Evolutionary conservation across 2,797 vertebrate species (phyloP).

Genomic region (Mus minutoides): DNA sequence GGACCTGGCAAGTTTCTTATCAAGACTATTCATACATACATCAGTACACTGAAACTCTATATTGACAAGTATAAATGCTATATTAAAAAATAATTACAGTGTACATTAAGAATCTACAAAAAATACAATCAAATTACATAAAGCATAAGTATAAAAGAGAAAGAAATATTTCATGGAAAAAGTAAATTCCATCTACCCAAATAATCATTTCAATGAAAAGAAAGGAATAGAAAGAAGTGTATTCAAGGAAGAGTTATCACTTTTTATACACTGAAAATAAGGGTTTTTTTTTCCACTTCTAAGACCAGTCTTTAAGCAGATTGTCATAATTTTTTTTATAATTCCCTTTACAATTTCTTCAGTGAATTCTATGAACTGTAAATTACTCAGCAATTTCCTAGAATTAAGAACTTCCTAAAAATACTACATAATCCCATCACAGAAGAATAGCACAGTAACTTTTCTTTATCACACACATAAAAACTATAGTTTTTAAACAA

Average conservation of each 20-base stretch:
- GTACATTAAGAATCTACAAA: constrained; percentile 63
- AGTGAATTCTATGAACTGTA: constrained; percentile 62
- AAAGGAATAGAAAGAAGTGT: constrained; percentile 63
- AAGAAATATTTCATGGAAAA: constrained; percentile 64
- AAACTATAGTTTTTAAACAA: constrained; percentile 71
- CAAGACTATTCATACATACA: constrained; percentile 42
- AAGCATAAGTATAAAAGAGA: constrained; percentile 56
- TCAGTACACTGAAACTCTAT: constrained; percentile 61
- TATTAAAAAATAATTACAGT: constrained; percentile 64
- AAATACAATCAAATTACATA: constrained; percentile 68
- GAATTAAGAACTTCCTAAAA: constrained; percentile 73
- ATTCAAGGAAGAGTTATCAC: constrained; percentile 64
- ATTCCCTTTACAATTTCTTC: constrained; percentile 72
- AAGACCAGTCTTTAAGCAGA: constrained; percentile 55
- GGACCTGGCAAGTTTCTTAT: constrained; percentile 26
- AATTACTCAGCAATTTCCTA: constrained; percentile 63
- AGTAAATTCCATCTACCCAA: constrained; percentile 72
- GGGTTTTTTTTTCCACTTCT: constrained; percentile 45
- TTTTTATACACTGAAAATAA: constrained; percentile 69
- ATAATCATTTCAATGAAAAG: constrained; percentile 69
- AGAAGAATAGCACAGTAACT: constrained; percentile 70
- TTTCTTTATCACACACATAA: constrained; percentile 78
- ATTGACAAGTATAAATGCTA: constrained; percentile 47
- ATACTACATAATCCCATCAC: constrained; percentile 66
- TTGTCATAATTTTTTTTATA: constrained; percentile 68